Evolutionary conservation across 2,888 invertebrate genomes (phyloP).

Genomic region (Eupithecia inturbata): DNA sequence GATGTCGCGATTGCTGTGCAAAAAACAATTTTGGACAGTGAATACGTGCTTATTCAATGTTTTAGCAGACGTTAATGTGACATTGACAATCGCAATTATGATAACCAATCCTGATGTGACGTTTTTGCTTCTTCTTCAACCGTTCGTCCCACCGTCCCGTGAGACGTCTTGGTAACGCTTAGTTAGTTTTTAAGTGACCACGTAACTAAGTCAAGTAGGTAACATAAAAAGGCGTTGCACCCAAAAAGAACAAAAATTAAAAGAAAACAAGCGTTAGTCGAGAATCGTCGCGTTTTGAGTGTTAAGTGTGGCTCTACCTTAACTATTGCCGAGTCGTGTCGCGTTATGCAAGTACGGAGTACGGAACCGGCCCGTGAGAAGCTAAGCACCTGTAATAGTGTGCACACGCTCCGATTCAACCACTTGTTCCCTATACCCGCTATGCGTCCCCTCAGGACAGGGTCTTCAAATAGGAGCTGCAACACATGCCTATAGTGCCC

Average conservation of each 20-base stretch:
- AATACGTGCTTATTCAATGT: not conserved
- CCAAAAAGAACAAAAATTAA: not conserved
- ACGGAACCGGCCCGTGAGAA: conserved; percentile 77
- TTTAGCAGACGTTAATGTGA: not conserved
- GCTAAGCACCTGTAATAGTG: conserved; percentile 71
- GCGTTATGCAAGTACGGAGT: conserved; percentile 73
- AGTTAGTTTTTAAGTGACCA: not conserved
- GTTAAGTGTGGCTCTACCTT: not conserved
- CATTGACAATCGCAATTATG: too few relatives aligned
- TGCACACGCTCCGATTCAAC: conserved; percentile 51
- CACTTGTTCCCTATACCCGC: conserved; percentile 2
- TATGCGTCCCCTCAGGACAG: not conserved
- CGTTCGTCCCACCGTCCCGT: not conserved
- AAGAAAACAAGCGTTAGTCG: not conserved
- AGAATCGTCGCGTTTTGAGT: not conserved
- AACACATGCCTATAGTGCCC: not conserved
- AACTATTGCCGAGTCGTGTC: conserved; percentile 40
- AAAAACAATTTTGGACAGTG: too few relatives aligned
- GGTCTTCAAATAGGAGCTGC: not conserved
- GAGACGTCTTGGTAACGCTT: not conserved
- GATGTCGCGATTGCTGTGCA: too few relatives aligned
- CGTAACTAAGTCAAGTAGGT: too few relatives aligned
- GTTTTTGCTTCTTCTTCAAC: not conserved
- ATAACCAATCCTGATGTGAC: too few relatives aligned
- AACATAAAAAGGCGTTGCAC: not conserved